A percentile compares a stretch with the other conserved stretches of the same genome.
Conservation (phyloP, 92 coral and sea anemone species). For the Nematostella vectensis region DNA sequence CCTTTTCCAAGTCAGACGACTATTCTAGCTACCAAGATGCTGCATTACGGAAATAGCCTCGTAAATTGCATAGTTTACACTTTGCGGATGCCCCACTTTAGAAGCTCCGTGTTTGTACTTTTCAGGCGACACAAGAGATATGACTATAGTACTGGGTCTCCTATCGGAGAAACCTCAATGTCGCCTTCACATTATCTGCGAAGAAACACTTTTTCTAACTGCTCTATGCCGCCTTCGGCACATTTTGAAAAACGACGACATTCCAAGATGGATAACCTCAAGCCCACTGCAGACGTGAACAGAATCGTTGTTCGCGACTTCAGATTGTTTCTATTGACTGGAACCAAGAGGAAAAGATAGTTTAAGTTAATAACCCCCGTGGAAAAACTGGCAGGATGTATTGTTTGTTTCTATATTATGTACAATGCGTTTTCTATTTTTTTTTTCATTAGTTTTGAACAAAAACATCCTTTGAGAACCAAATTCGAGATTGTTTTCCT, state of each 20-base stretch:
- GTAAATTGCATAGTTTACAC: constrained; percentile 23
- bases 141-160: neutral
- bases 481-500: no score
- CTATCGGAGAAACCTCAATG: neutral
- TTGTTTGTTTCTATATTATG: no score
- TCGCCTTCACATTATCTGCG: neutral
- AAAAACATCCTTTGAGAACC: no score
- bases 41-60: constrained; percentile 28
- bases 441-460: no score
- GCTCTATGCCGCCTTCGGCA: neutral
- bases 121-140: neutral
- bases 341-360: no score
- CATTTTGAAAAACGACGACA: neutral
- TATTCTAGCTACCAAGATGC: constrained; percentile 15
- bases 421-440: no score
- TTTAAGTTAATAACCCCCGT: no score
- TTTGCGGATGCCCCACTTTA: constrained; percentile 25
- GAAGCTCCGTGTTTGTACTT: constrained; percentile 16
- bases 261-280: no score
- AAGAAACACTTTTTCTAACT: neutral
- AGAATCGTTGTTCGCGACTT: no score
- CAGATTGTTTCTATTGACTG: no score
- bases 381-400: no score
- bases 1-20: constrained; percentile 5
- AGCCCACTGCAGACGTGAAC: no score